Conservation (phyloP, 2,888 invertebrate species). For the Blastobasis adustella region DNA sequence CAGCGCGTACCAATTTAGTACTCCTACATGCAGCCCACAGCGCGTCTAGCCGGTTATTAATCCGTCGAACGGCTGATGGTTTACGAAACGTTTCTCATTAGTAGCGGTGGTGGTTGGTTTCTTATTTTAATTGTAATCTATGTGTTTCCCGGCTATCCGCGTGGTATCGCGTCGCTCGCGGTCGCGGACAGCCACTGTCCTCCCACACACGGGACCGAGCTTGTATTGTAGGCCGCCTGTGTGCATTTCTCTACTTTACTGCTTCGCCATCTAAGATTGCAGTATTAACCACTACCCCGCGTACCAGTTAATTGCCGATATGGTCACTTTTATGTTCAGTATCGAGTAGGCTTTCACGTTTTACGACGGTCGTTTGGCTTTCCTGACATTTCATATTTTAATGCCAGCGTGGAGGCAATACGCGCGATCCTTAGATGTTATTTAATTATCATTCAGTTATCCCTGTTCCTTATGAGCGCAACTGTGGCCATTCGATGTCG, state of each 20-base stretch:
- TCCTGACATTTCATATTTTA: conserved; percentile 4
- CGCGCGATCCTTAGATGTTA: not conserved
- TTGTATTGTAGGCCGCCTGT: conserved; percentile 22
- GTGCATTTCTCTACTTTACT: conserved; percentile 6
- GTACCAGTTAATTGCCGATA: conserved; percentile 17
- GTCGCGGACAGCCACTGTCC: conserved; percentile 43
- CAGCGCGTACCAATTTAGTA: conserved; percentile 37
- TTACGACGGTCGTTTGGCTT: too few relatives aligned
- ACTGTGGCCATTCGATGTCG: too few relatives aligned
- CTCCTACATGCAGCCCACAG: conserved; percentile 51
- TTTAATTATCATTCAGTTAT: too few relatives aligned
- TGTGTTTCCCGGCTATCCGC: conserved; percentile 11
- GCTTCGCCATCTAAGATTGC: too few relatives aligned
- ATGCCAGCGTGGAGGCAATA: not conserved
- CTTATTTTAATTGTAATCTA: conserved; percentile 26
- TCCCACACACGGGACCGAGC: conserved; percentile 38
- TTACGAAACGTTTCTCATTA: conserved; percentile 34
- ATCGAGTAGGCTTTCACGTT: not conserved
- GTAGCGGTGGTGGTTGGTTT: conserved; percentile 11
- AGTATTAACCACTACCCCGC: conserved; percentile 7
- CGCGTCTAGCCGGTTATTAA: conserved; percentile 21
- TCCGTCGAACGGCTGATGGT: conserved; percentile 34
- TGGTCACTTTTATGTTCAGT: conserved; percentile 7
- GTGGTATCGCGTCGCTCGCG: conserved; percentile 29
- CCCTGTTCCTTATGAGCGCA: too few relatives aligned